phyloP scores from a whole-genome alignment of 92 coral and sea anemone species.

The Porites evermanni region DNA sequence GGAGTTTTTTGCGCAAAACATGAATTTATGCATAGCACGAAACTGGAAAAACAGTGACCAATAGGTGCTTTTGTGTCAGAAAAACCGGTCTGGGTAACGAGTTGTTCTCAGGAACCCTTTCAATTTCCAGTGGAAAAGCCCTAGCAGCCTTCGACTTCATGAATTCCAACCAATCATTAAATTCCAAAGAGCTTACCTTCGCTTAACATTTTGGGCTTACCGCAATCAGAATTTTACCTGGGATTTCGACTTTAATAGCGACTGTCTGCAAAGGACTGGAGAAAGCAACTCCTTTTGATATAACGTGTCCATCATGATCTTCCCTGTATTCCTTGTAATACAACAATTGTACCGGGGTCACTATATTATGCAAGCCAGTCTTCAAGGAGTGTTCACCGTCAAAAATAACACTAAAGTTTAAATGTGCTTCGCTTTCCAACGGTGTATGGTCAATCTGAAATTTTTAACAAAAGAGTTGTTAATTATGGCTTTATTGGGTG shows the following conservation, averaged over 20 bases:
- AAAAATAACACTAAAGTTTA: slow-evolving; percentile 72
- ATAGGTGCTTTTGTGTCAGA: no score
- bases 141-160: no score
- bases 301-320: slow-evolving; percentile 54
- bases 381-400: slow-evolving; percentile 65
- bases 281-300: slow-evolving; percentile 60
- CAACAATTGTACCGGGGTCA: slow-evolving; percentile 66
- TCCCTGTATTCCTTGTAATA: slow-evolving; percentile 69
- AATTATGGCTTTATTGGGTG: neutral
- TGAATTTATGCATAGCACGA: no score
- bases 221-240: slow-evolving; percentile 59
- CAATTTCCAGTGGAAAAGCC: no score
- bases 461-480: neutral
- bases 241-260: slow-evolving; percentile 69
- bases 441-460: slow-evolving; percentile 58
- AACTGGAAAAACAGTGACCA: no score
- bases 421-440: slow-evolving; percentile 49
- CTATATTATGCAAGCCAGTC: slow-evolving; percentile 75
- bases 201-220: no score
- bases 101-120: no score
- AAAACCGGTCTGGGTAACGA: no score
- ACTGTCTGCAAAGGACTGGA: slow-evolving; percentile 56
- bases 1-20: no score
- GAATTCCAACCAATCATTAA: neutral
- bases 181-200: neutral